Base-by-base conservation (phyloP, 2,888 invertebrate species). In the Drosophila lacicola region DNA sequence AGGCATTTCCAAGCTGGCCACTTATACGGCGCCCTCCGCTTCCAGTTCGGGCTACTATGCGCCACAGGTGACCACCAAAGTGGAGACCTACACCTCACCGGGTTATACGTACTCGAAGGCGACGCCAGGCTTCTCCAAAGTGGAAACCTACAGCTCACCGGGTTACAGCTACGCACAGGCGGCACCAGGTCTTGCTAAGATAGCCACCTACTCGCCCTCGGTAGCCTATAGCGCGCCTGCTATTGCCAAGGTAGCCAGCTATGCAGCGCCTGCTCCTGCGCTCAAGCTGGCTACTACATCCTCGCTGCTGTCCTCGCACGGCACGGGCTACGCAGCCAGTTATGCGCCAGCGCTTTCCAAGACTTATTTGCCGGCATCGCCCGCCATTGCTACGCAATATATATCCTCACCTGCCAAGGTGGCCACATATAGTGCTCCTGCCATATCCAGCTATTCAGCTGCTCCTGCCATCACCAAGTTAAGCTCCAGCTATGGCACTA, bases 81-180 rank as follows among this genome's bases (percentile, higher is more conserved):
- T 90, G 55, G 76, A 81, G 45, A 79, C 88, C 44, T 92, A 90
- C 66, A 84, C 84, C 21, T 89, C 90, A 0, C 93, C 93, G 1
- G 93, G 93, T 9, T 93, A 93, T n/a, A 93, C 93, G 2, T 91
- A 93, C 21, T 92, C 93, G 64, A 88, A 91, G 62, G 77, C 87
- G 3, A 80, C 84, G 1, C 90, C 89, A 13, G 82, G 78, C 10
- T 77, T 82, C 41, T 78, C 89, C 3, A 91, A 90, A 62, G 72
- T 89, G 56, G 78, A 84, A n/a, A 84, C 89, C 0, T 90, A 85
- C 44, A 78, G 86, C 25, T 84, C 90, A 4, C 82, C 89, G 1
- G 86, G 80, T 29, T 89, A 84, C 41, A 81, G 78, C 33, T 89
- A 79, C 42, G 55, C 80, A 0, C 76, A 81, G 33, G 41, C 83